Evolutionary conservation across 2,113 vertebrate species (phyloP).

Genomic region (Scytalopus superciliaris): DNA sequence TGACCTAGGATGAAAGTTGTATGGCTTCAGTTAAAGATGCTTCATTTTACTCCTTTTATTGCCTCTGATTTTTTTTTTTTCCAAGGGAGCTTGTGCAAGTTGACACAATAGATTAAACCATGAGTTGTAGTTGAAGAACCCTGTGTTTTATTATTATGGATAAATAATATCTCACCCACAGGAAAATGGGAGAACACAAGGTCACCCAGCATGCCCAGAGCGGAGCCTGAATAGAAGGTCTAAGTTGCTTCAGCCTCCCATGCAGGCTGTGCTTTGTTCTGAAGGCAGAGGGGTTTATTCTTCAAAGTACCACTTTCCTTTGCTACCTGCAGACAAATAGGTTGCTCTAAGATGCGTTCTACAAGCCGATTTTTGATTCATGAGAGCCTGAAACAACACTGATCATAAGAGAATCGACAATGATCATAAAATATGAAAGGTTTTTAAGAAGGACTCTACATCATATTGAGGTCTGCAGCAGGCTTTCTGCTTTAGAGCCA

Average conservation of each 20-base stretch:
- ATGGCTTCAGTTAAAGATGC: neutral
- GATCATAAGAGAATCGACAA: constrained; percentile 41
- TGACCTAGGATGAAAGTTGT: neutral
- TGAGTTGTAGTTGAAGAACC: neutral
- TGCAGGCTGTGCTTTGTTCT: neutral
- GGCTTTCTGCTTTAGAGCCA: neutral
- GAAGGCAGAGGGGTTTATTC: constrained; percentile 42
- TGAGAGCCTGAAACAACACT: constrained; percentile 33
- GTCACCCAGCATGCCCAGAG: constrained; percentile 23
- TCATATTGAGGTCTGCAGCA: neutral
- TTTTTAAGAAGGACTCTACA: constrained; percentile 33
- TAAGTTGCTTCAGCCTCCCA: neutral
- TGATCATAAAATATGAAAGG: constrained; percentile 51
- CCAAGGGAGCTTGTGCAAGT: neutral
- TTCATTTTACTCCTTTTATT: neutral
- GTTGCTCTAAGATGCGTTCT: neutral
- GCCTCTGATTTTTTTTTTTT: neutral
- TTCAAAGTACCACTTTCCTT: constrained; percentile 52
- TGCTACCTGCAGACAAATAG: constrained; percentile 58
- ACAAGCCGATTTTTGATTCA: constrained; percentile 50
- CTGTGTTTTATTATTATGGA: constrained; percentile 6
- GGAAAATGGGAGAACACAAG: constrained; percentile 23
- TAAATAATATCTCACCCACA: constrained; percentile 38
- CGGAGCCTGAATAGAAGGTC: constrained; percentile 17
- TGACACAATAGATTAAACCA: constrained; percentile 23